phyloP scores from a whole-genome alignment of 2,797 vertebrate genomes.

The Trichosurus vulpecula region DNA sequence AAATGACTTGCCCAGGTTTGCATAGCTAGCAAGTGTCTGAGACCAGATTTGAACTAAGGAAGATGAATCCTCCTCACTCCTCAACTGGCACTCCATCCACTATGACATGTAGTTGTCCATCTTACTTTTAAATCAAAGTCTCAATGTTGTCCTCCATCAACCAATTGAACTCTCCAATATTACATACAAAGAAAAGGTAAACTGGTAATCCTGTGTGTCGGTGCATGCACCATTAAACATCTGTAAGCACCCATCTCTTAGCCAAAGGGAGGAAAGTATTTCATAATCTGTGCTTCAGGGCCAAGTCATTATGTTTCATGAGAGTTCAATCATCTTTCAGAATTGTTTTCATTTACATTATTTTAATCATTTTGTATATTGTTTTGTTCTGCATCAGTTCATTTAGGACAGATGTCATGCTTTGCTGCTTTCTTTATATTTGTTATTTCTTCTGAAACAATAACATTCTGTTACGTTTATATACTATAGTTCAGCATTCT shows the following conservation, averaged over 20 bases:
- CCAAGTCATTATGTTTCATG: neutral
- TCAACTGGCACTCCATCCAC: neutral
- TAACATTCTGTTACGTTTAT: neutral
- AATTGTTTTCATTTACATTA: neutral
- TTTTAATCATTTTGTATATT: neutral
- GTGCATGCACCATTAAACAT: neutral
- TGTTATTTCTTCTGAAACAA: neutral
- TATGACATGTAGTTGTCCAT: neutral
- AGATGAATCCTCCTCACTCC: neutral
- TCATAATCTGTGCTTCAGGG: neutral
- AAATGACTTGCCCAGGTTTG: neutral
- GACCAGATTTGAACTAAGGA: neutral
- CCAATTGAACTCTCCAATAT: neutral
- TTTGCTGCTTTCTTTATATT: neutral
- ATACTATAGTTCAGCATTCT: neutral
- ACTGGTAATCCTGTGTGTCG: neutral
- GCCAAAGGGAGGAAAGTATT: neutral
- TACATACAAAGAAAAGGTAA: neutral
- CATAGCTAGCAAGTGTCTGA: neutral
- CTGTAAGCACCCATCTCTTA: neutral
- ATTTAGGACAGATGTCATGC: neutral
- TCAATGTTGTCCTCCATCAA: neutral
- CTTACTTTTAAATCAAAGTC: neutral
- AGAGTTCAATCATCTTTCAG: neutral
- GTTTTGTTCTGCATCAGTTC: neutral